Percentiles rank a stretch among this genome's conserved stretches.
Evolutionary conservation across 2,888 invertebrate species (phyloP).

Genomic region (Eristalis tenax): DNA sequence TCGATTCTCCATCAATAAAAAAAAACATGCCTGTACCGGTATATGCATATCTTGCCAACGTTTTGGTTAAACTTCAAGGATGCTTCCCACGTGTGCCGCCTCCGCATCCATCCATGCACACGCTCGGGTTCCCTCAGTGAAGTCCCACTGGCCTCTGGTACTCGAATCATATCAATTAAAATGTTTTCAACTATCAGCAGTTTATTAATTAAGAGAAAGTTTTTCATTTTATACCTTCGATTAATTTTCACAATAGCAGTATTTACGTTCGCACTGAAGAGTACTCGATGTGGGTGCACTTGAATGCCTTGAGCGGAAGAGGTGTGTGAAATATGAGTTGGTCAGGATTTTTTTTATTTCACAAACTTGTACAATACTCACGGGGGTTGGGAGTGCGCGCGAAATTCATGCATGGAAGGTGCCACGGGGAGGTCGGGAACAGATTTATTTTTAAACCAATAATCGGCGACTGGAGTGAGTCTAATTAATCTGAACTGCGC

Average conservation of each 20-base stretch:
- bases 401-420: conserved; percentile 10
- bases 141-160: not conserved
- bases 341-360: conserved; percentile 21
- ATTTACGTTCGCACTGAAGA: conserved; percentile 26
- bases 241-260: conserved; percentile 30
- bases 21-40: not conserved
- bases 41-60: not conserved
- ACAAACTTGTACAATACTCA: not conserved
- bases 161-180: conserved; percentile 62
- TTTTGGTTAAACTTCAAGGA: not conserved
- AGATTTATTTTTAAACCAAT: conserved; percentile 38
- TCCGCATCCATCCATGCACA: not conserved
- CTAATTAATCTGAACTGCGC: conserved; percentile 47
- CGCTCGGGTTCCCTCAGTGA: not conserved
- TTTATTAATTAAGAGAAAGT: conserved; percentile 61
- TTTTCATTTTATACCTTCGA: conserved; percentile 33
- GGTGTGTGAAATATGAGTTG: conserved; percentile 58
- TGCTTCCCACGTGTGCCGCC: not conserved
- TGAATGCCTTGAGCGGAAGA: conserved; percentile 26
- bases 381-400: not conserved
- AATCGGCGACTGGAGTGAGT: conserved; percentile 44
- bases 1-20: not conserved
- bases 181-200: conserved; percentile 65
- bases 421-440: not conserved
- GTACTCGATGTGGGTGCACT: not conserved